Base-by-base conservation (phyloP, 2,888 invertebrate genomes). In the Trisateles emortualis region DNA sequence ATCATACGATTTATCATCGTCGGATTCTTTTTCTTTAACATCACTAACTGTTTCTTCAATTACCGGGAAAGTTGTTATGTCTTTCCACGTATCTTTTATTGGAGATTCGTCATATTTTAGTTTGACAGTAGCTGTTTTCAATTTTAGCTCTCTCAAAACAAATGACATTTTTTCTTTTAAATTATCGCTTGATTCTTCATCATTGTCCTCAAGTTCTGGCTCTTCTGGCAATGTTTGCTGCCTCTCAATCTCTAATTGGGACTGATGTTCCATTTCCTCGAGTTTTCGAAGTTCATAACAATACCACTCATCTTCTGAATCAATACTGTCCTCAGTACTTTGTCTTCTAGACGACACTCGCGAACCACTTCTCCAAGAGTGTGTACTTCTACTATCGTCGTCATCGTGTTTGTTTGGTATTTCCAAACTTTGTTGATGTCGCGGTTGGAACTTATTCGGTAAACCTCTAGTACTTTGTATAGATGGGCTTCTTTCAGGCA, bases 251-350 rank as follows among this genome's bases (percentile, higher is more conserved):
- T 96, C 96, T 51, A 95, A 70, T 68, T 95, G 95, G 1, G 95
- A 95, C 63, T 96, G 96, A 60, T 96, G 94, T 83, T 98, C 98
- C 86, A 98, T 94, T 86, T 97, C 97, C 86, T 98, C 97, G 29
- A 98, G 86, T 84, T 98, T 97, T 49, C 97, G 93, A 52, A 98
- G 84, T 80, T 98, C 98, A 81, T 98, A 97, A 73, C 97, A 97
- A 76, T 97, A 98, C 96, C 98, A 98, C 83, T 98, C 98, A 78
- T 98, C 98, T 87, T 98, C 98, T 19, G 97, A 97, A 82, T 98
- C 98, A 52, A 98, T 98, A 74, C 97, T 97, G 72, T 98, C 98
- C 88, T 98, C 98, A 0, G 98, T 98, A 77, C 97, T 97, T 87
- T 98, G 98, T 44, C 98, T 94, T 65, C 98, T 93, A 0, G 97